Evolutionary conservation across 2,113 vertebrate genomes (phyloP).

Genomic region (Gnathonemus echidnorhynchus): DNA sequence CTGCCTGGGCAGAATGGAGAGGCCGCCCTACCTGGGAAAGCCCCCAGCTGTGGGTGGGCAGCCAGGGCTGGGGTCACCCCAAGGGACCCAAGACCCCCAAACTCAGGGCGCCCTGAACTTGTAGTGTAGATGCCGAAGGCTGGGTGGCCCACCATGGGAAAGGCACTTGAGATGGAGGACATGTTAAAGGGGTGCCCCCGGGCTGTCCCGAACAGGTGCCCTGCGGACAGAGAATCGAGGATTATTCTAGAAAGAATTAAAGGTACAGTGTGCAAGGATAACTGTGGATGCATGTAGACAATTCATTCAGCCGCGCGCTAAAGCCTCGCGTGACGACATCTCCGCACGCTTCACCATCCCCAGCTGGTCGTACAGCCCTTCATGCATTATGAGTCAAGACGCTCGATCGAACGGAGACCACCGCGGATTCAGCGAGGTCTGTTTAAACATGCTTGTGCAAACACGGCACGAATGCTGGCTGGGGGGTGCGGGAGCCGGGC

Average conservation of each 20-base stretch:
- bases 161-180: constrained; percentile 82
- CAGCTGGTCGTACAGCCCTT: neutral
- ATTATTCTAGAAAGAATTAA: constrained; percentile 10
- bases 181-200: constrained; percentile 81
- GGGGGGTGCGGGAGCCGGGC: neutral
- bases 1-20: neutral
- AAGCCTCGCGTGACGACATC: constrained; percentile 12
- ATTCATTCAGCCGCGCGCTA: constrained; percentile 9
- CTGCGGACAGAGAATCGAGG: constrained; percentile 44
- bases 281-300: neutral
- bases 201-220: constrained; percentile 76
- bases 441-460: constrained; percentile 5
- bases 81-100: constrained; percentile 77
- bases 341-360: neutral
- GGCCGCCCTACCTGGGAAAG: constrained; percentile 71
- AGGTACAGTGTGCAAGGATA: neutral
- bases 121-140: constrained; percentile 77
- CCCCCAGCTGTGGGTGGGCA: constrained; percentile 78
- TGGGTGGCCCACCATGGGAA: constrained; percentile 82
- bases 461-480: neutral
- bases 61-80: constrained; percentile 81
- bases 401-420: neutral
- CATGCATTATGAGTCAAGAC: constrained; percentile 16
- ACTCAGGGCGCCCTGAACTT: constrained; percentile 75
- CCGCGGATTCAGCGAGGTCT: neutral